Evolutionary conservation across 2,113 vertebrate genomes (phyloP), one percentile per base, ranked within the genome.

Genomic region (Ariopsis seemanni): DNA sequence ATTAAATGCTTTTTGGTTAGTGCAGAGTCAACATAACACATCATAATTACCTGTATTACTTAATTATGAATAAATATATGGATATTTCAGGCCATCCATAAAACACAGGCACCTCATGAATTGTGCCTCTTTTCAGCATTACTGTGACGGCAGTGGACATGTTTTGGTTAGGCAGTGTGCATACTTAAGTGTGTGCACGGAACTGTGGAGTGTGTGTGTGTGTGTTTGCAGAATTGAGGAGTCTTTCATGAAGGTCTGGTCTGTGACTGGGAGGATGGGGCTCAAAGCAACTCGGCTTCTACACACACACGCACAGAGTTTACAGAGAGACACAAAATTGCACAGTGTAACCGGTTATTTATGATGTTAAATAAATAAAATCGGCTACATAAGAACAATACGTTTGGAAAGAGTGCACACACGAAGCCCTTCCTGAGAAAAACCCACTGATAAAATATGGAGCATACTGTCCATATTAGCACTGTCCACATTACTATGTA

Each of bases 201-300:
- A 58, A 42, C 10, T 48, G 25, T 58, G n/a, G 85, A 71, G 86
- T 57, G 86, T 78, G 84, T 71, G 85, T 86, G 69, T 88, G 82
- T 84, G 58, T 85, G 82, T 1, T 0, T 77, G 50, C 74, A 77
- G 25, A 30, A 8, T 22, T 52, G 22, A 1, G 48, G 11, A 27
- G 50, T 86, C 63, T 79, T 83, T 78, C 22, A 83, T 85, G 67
- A 50, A 48, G 79, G 58, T 86, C 81, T 89, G 52, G 30, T 34
- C 50, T 34, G 12, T 88, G 58, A 88, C 72, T 42, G 27, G 83
- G 34, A 88, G 79, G 63, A 85, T 88, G 83, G 78, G 71, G 77
- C 12, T 50, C 18, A 63, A 82, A 63, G 25, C 52, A 84, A 82
- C 79, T 89, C 53, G 34, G 30, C 30, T 63, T 34, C 83, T 89